A percentile compares a stretch with the other conserved stretches of the same genome.
Evolutionary conservation across 2,888 invertebrate genomes (phyloP).

Genomic region (Parnassius mnemosyne): DNA sequence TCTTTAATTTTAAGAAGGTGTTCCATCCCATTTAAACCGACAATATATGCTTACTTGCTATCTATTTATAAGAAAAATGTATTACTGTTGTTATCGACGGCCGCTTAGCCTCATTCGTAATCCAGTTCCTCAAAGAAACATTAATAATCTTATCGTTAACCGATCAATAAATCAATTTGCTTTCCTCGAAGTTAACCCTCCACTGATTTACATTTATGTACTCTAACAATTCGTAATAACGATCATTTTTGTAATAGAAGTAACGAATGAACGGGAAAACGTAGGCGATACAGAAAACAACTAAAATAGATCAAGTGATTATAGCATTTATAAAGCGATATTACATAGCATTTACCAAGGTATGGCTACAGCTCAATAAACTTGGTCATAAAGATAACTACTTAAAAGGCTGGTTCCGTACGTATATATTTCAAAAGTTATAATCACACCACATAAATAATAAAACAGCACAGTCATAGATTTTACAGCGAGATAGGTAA

Average conservation of each 20-base stretch:
- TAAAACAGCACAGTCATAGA: constrained; percentile 9
- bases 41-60: background rate
- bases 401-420: constrained; percentile 14
- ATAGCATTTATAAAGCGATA: constrained; percentile 9
- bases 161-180: constrained; percentile 19
- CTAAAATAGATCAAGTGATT: constrained; percentile 22
- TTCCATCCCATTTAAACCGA: too few species aligned
- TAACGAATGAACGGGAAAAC: background rate
- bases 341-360: constrained; percentile 1
- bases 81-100: background rate
- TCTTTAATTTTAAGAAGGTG: too few species aligned
- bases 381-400: constrained; percentile 18
- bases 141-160: constrained; percentile 17
- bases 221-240: constrained; percentile 3
- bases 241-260: constrained; percentile 10
- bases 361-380: constrained; percentile 3
- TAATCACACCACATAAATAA: constrained; percentile 14
- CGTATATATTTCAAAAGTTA: constrained; percentile 8
- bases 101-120: constrained; percentile 2
- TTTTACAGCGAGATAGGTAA: constrained; percentile 9
- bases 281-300: background rate
- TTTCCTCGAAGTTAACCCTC: constrained; percentile 3
- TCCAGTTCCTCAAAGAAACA: constrained; percentile 15
- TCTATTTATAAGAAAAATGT: background rate
- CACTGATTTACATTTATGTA: background rate